phyloP scores from a whole-genome alignment of 2,888 invertebrate genomes.

The Siphlonurus alternatus region DNA sequence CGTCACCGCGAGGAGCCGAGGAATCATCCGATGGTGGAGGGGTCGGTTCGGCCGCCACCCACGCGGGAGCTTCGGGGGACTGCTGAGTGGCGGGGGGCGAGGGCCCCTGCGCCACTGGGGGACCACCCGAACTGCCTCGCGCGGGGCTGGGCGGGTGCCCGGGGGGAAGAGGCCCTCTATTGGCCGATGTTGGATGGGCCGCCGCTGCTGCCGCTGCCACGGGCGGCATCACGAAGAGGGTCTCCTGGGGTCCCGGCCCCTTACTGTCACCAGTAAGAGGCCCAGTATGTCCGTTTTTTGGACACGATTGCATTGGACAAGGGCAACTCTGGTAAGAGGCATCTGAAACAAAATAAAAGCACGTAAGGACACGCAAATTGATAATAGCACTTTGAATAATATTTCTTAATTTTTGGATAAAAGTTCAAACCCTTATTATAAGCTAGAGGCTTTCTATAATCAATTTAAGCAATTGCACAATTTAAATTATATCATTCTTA shows the following conservation, averaged over 20 bases:
- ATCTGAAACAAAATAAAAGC: conserved; percentile 23
- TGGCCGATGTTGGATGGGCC: conserved; percentile 25
- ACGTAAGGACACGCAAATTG: not conserved
- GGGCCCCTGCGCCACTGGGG: conserved; percentile 32
- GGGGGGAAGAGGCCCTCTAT: conserved; percentile 16
- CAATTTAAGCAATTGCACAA: too few species aligned
- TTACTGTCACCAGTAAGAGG: conserved; percentile 95
- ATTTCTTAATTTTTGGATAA: too few species aligned
- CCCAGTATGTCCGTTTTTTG: conserved; percentile 97
- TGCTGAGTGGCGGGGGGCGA: conserved; percentile 11
- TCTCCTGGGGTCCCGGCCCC: conserved; percentile 28
- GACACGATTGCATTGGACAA: conserved; percentile 86
- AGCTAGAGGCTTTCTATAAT: too few species aligned
- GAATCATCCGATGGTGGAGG: not conserved
- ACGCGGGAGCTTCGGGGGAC: not conserved
- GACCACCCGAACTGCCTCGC: conserved; percentile 44
- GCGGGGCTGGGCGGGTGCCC: conserved; percentile 48
- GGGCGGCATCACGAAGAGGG: conserved; percentile 11
- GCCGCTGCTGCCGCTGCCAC: conserved; percentile 21
- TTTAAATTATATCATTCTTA: too few species aligned
- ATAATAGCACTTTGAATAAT: too few species aligned
- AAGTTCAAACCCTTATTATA: too few species aligned
- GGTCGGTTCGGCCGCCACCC: conserved; percentile 6
- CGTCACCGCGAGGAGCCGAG: not conserved
- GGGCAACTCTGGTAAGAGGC: conserved; percentile 56